Evolutionary conservation across 92 coral and sea anemone genomes (phyloP).

Genomic region (Palythoa grandis): DNA sequence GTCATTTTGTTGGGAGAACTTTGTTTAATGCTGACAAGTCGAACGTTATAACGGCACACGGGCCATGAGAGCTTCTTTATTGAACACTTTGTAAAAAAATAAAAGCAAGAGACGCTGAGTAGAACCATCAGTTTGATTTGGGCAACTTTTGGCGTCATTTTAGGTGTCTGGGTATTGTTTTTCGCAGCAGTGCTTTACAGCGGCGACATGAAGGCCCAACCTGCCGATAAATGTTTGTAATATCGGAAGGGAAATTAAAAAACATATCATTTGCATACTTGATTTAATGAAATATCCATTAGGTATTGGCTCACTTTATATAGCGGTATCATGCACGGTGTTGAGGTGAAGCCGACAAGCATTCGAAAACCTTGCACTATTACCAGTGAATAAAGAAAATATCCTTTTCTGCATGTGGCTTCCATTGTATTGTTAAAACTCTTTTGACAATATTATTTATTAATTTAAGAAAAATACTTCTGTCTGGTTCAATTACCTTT

Average conservation of each 20-base stretch:
- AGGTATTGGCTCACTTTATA: neutral
- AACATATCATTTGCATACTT: constrained; percentile 26
- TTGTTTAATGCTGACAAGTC: neutral
- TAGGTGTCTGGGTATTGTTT: constrained; percentile 20
- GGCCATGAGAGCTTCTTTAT: neutral
- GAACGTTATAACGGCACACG: neutral
- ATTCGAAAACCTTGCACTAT: neutral
- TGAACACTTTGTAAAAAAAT: neutral
- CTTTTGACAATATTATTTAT: neutral
- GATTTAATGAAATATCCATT: constrained; percentile 10
- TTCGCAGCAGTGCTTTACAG: constrained; percentile 28
- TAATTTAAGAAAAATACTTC: neutral
- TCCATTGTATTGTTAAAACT: neutral
- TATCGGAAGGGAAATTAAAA: constrained; percentile 40
- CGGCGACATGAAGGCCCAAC: constrained; percentile 28
- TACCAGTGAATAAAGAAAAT: neutral
- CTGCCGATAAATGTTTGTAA: constrained; percentile 34
- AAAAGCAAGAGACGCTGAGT: neutral
- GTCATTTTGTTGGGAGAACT: neutral
- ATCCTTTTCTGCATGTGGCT: neutral
- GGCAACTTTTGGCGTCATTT: constrained; percentile 19
- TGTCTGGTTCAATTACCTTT: neutral
- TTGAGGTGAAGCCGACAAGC: neutral
- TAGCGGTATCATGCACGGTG: neutral
- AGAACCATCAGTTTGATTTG: neutral